These are phyloP conservation scores for Leucophenga montana DNA, from an alignment of 2,888 invertebrate genomes.

Conservation along the genomic window DNA sequence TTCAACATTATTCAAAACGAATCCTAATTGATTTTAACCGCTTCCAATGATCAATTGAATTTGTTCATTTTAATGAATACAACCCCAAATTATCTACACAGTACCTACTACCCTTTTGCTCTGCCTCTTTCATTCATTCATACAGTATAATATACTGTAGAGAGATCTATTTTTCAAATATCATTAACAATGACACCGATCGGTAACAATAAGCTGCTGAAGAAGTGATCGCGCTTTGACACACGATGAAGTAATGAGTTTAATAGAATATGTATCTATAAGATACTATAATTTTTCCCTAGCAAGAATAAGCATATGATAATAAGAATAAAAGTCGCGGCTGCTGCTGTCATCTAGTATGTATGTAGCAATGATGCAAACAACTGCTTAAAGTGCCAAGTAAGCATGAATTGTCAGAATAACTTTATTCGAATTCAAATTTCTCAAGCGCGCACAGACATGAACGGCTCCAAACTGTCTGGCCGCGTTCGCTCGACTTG, in stretches of 20 bases:
- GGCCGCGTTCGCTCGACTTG: conserved; percentile 40
- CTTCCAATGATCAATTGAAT: conserved; percentile 8
- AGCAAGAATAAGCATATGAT: background rate
- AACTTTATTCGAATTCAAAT: conserved; percentile 2
- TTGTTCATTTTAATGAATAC: too few species aligned
- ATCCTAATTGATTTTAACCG: conserved; percentile 16
- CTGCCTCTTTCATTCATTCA: background rate
- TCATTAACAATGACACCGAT: conserved; percentile 61
- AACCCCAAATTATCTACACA: too few species aligned
- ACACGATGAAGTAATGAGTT: conserved; percentile 31
- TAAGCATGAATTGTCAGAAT: conserved; percentile 63
- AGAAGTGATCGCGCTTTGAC: conserved; percentile 62
- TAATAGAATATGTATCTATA: background rate
- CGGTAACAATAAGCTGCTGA: conserved; percentile 54
- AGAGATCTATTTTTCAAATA: conserved; percentile 33
- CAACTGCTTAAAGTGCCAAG: conserved; percentile 52
- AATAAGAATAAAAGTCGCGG: conserved; percentile 1
- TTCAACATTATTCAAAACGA: background rate
- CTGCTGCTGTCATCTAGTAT: background rate
- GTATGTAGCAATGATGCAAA: too few species aligned
- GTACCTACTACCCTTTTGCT: conserved; percentile 21
- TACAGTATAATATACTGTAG: too few species aligned
- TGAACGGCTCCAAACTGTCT: conserved; percentile 66
- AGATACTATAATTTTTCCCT: too few species aligned
- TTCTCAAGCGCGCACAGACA: conserved; percentile 48